A percentile compares a stretch with the other conserved stretches of the same genome.
Evolutionary conservation across 2,797 vertebrate species (phyloP).

Genomic region (Propithecus deckenii): DNA sequence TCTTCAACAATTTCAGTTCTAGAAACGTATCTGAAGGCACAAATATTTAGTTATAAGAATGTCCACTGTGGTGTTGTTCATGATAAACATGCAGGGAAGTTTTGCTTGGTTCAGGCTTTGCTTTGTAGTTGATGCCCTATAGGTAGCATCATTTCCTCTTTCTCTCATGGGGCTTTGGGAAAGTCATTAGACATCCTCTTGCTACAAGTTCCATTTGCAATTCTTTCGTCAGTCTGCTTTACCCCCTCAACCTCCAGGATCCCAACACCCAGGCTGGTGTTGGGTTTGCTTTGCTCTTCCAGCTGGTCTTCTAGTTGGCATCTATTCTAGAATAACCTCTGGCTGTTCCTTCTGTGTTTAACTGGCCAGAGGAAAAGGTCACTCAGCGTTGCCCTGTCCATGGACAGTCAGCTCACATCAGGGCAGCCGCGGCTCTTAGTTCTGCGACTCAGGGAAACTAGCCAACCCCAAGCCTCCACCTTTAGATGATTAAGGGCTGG

Average conservation of each 20-base stretch:
- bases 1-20: not conserved
- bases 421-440: fast-evolving
- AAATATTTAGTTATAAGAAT: not conserved
- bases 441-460: not conserved
- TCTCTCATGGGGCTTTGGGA: not conserved
- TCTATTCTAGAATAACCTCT: not conserved
- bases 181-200: not conserved
- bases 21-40: not conserved
- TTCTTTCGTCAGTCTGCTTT: not conserved
- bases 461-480: too few relatives aligned
- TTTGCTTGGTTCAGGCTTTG: not conserved
- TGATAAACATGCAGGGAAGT: too few relatives aligned
- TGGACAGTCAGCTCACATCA: not conserved
- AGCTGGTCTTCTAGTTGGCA: not conserved
- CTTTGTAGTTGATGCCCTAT: too few relatives aligned
- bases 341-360: not conserved
- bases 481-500: not conserved
- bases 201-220: too few relatives aligned
- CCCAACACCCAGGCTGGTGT: not conserved
- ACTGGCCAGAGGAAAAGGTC: not conserved
- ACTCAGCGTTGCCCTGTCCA: not conserved
- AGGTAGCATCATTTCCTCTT: not conserved
- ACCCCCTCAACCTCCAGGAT: fast-evolving
- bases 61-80: not conserved
- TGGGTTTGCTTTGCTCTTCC: not conserved